phyloP scores from a whole-genome alignment of 2,888 invertebrate species.

The Stenurella melanura region DNA sequence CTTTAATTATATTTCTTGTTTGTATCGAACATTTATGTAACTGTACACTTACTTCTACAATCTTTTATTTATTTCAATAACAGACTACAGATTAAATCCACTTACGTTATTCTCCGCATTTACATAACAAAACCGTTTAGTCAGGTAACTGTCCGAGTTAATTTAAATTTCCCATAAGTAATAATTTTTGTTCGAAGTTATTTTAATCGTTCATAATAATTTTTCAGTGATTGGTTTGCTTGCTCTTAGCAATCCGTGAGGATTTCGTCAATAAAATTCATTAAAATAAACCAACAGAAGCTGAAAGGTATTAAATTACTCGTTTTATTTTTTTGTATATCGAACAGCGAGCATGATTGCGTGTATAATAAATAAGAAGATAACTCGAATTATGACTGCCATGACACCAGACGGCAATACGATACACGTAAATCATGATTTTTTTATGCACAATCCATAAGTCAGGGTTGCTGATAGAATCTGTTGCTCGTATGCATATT shows the following conservation, averaged over 20 bases:
- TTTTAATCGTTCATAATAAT: conserved; percentile 1
- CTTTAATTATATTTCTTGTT: too few species aligned
- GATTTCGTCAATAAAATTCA: conserved; percentile 33
- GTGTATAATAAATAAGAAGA: conserved; percentile 68
- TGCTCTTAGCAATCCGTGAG: not conserved
- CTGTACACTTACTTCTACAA: not conserved
- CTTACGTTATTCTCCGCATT: not conserved
- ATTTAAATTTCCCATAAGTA: not conserved
- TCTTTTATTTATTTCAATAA: not conserved
- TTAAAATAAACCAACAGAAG: conserved; percentile 57
- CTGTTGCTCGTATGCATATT: conserved; percentile 53
- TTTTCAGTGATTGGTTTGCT: conserved; percentile 18
- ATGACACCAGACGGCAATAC: conserved; percentile 68
- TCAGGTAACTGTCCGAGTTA: not conserved
- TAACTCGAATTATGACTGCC: conserved; percentile 71
- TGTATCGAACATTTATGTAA: too few species aligned
- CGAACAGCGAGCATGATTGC: conserved; percentile 56
- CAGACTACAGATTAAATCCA: not conserved
- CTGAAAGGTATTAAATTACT: conserved; percentile 62
- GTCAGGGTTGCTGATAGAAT: conserved; percentile 64
- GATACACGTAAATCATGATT: conserved; percentile 69
- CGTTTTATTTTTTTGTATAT: conserved; percentile 49
- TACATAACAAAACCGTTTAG: conserved; percentile 1
- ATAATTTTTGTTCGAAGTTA: conserved; percentile 1
- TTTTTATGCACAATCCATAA: conserved; percentile 57